These are phyloP conservation scores for Dioctria linearis DNA, from an alignment of 2,888 invertebrate species.

Conservation along the genomic window DNA sequence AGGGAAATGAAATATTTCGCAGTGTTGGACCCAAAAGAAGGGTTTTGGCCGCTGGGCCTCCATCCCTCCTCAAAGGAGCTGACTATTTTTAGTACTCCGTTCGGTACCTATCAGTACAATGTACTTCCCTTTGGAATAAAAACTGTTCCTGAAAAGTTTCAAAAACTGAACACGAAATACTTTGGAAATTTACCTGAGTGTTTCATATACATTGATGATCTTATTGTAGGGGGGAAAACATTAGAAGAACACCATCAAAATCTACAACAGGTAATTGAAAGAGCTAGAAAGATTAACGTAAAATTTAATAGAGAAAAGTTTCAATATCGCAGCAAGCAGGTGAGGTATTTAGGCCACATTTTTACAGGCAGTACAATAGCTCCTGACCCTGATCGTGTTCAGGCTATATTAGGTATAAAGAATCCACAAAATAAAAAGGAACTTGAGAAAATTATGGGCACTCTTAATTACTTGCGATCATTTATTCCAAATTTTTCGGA, in stretches of 20 bases:
- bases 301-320: slow-evolving; percentile 25
- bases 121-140: slow-evolving; percentile 31
- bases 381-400: slow-evolving; percentile 9
- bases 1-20: slow-evolving; percentile 51
- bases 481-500: no score
- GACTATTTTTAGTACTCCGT: slow-evolving; percentile 61
- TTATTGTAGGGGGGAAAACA: neutral
- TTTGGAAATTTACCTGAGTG: slow-evolving; percentile 45
- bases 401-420: slow-evolving; percentile 52
- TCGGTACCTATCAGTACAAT: slow-evolving; percentile 9
- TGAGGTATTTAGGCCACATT: slow-evolving; percentile 1
- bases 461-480: slow-evolving; percentile 57
- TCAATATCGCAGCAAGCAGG: neutral
- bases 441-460: slow-evolving; percentile 58
- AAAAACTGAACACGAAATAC: slow-evolving; percentile 55
- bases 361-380: neutral
- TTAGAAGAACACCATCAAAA: slow-evolving; percentile 17
- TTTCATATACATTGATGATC: slow-evolving; percentile 53
- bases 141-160: slow-evolving; percentile 49
- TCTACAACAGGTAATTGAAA: slow-evolving; percentile 22
- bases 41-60: slow-evolving; percentile 57
- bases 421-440: slow-evolving; percentile 58
- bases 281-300: neutral
- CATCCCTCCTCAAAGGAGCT: slow-evolving; percentile 55
- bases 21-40: slow-evolving; percentile 55